These are phyloP conservation scores for Popillia japonica DNA, from an alignment of 1,140 invertebrate species.

Conservation along the genomic window DNA sequence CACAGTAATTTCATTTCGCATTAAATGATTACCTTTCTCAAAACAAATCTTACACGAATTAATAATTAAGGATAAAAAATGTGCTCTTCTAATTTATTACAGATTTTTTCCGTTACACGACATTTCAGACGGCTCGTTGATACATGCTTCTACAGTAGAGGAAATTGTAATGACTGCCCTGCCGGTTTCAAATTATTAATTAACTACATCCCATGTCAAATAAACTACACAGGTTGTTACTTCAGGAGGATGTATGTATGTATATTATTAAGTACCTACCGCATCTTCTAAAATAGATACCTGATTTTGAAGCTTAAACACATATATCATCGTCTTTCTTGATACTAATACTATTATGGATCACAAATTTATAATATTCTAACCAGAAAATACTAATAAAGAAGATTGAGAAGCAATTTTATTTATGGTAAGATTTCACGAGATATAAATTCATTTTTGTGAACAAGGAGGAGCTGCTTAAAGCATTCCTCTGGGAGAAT, in stretches of 20 bases:
- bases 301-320: background rate
- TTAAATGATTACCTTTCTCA: too few relatives aligned
- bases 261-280: background rate
- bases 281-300: background rate
- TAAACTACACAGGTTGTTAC: background rate
- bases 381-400: too few relatives aligned
- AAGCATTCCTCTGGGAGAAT: too few relatives aligned
- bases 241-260: background rate
- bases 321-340: background rate
- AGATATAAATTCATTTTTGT: too few relatives aligned
- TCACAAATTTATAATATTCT: background rate
- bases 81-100: background rate
- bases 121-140: background rate
- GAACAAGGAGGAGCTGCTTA: too few relatives aligned
- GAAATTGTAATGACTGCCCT: background rate
- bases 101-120: background rate
- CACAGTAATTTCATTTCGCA: too few relatives aligned
- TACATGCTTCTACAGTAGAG: background rate
- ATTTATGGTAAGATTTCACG: too few relatives aligned
- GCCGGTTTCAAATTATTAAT: background rate
- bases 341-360: background rate
- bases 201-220: background rate
- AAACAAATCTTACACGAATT: too few relatives aligned
- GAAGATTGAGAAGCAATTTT: too few relatives aligned
- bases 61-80: too few relatives aligned